A percentile compares a stretch with the other conserved stretches of the same genome.
Evolutionary conservation across 2,888 invertebrate species (phyloP).

Genomic region (Meteorus cinctellus): DNA sequence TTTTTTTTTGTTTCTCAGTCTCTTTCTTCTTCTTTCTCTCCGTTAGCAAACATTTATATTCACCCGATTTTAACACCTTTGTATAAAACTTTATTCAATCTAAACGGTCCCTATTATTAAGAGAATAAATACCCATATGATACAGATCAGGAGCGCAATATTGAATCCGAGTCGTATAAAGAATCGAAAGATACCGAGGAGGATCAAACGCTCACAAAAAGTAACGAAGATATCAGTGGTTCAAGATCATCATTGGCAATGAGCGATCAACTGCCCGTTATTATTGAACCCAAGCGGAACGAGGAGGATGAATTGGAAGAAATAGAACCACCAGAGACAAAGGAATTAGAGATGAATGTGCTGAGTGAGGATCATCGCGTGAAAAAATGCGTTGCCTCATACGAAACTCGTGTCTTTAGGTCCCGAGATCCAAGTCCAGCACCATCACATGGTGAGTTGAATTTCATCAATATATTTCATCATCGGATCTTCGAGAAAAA

Average conservation of each 20-base stretch:
- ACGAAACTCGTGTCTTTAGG: slow-evolving; percentile 67
- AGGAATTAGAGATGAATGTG: slow-evolving; percentile 66
- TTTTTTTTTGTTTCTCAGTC: slow-evolving; percentile 7
- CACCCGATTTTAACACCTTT: background rate
- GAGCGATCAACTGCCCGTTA: slow-evolving; percentile 54
- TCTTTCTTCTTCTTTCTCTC: background rate
- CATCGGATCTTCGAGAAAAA: background rate
- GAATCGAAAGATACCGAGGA: slow-evolving; percentile 46
- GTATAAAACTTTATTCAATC: background rate
- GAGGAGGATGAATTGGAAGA: slow-evolving; percentile 59
- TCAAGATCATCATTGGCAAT: slow-evolving; percentile 49
- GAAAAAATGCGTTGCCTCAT: slow-evolving; percentile 70
- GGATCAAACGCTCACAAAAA: slow-evolving; percentile 45
- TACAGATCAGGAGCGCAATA: slow-evolving; percentile 48
- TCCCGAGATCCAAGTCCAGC: slow-evolving; percentile 66
- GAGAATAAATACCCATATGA: slow-evolving; percentile 29
- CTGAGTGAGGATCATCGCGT: slow-evolving; percentile 67
- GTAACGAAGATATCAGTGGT: slow-evolving; percentile 50
- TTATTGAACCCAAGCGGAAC: slow-evolving; percentile 54
- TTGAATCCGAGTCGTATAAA: slow-evolving; percentile 25
- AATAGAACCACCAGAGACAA: slow-evolving; percentile 58
- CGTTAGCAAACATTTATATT: background rate
- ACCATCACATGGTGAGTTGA: slow-evolving; percentile 62
- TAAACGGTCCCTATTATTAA: background rate
- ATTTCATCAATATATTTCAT: slow-evolving; percentile 17